Conservation (phyloP, 1,140 invertebrate genomes). For the Apolygus lucorum region DNA sequence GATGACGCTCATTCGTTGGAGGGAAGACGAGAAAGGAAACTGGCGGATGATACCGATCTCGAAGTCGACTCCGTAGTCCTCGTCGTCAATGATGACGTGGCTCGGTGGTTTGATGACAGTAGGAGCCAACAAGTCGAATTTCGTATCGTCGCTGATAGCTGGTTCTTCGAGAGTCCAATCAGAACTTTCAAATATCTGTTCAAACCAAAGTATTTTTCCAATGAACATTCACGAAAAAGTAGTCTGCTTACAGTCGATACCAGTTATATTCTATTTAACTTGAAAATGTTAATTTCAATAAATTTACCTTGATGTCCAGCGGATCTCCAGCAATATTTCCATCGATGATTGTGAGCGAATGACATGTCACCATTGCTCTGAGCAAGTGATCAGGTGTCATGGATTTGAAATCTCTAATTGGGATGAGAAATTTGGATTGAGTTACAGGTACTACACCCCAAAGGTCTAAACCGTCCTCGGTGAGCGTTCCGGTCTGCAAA, state of each 20-base stretch:
- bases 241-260: conserved; percentile 9
- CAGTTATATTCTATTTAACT: no score
- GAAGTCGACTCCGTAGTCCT: conserved; percentile 30
- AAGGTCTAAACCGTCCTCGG: conserved; percentile 89
- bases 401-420: conserved; percentile 45
- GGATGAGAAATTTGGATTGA: conserved; percentile 48
- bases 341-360: conserved; percentile 72
- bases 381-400: conserved; percentile 42
- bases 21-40: conserved; percentile 82
- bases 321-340: conserved; percentile 69
- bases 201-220: conserved; percentile 9
- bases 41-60: conserved; percentile 77
- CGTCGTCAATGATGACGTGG: neutral
- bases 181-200: conserved; percentile 75
- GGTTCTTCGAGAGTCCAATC: conserved; percentile 82
- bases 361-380: conserved; percentile 66
- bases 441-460: conserved; percentile 68
- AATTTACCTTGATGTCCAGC: conserved; percentile 58
- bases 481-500: conserved; percentile 81
- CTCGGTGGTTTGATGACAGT: conserved; percentile 64
- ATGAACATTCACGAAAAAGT: no score
- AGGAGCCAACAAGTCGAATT: conserved; percentile 79
- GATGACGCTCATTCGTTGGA: conserved; percentile 88
- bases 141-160: conserved; percentile 69
- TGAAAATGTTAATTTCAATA: conserved; percentile 16